These are phyloP conservation scores for Zaprionus obscuricornis DNA, from an alignment of 2,888 invertebrate species.

Conservation along the genomic window DNA sequence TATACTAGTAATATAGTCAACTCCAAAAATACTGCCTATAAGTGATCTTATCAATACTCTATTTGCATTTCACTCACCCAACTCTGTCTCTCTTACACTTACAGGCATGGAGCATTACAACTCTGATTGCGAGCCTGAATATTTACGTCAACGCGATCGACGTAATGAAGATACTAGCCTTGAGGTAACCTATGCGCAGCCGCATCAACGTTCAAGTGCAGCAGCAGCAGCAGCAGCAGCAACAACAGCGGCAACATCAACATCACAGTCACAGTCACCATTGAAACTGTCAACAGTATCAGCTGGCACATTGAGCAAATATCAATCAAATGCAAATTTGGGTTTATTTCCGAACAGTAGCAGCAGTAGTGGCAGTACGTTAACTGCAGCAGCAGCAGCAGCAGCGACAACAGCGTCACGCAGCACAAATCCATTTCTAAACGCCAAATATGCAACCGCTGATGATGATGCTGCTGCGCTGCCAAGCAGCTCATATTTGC, in stretches of 20 bases:
- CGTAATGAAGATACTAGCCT: constrained; percentile 43
- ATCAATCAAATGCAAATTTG: constrained; percentile 64
- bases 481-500: constrained; percentile 59
- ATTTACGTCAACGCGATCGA: constrained; percentile 65
- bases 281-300: constrained; percentile 58
- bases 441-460: constrained; percentile 78
- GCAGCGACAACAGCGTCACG: constrained; percentile 54
- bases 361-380: constrained; percentile 38
- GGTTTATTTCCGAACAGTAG: constrained; percentile 63
- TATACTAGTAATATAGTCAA: too few species aligned
- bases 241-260: constrained; percentile 5
- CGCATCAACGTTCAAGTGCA: constrained; percentile 49
- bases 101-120: constrained; percentile 87
- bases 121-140: constrained; percentile 86
- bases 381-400: constrained; percentile 12
- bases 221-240: constrained; percentile 7
- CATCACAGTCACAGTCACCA: constrained; percentile 70
- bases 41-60: too few species aligned
- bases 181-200: constrained; percentile 67
- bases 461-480: constrained; percentile 60
- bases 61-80: too few species aligned
- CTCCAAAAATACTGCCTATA: too few species aligned
- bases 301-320: constrained; percentile 55
- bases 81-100: background rate
- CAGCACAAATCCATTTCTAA: constrained; percentile 82